Conservation (phyloP, 2,113 vertebrate genomes). For the Cinclus cinclus region DNA sequence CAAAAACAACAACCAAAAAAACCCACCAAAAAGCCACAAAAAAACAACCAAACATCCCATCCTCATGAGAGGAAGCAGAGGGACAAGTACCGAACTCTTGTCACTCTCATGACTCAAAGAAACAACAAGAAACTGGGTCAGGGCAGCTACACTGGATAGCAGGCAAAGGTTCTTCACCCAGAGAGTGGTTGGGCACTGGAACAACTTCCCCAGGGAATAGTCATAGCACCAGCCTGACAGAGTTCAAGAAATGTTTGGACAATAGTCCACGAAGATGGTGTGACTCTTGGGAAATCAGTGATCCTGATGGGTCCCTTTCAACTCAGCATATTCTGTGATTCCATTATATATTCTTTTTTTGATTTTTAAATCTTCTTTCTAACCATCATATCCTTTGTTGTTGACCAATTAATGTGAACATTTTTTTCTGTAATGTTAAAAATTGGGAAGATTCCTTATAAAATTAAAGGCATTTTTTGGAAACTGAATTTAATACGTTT, state of each 20-base stretch:
- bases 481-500: neutral
- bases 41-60: neutral
- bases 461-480: neutral
- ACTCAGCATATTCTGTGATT: neutral
- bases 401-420: neutral
- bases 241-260: neutral
- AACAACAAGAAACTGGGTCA: neutral
- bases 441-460: neutral
- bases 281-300: neutral
- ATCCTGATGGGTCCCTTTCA: neutral
- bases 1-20: no score
- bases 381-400: neutral
- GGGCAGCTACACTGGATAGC: no score
- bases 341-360: neutral
- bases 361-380: neutral
- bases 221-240: neutral
- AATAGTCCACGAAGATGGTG: neutral
- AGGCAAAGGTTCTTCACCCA: neutral
- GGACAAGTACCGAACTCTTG: no score
- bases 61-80: neutral
- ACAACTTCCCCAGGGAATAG: rapidly evolving
- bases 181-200: rapidly evolving
- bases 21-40: no score
- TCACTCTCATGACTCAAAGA: neutral
- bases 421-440: neutral